Evolutionary conservation across 2,888 invertebrate genomes (phyloP).

Genomic region (Trissolcus japonicus): DNA sequence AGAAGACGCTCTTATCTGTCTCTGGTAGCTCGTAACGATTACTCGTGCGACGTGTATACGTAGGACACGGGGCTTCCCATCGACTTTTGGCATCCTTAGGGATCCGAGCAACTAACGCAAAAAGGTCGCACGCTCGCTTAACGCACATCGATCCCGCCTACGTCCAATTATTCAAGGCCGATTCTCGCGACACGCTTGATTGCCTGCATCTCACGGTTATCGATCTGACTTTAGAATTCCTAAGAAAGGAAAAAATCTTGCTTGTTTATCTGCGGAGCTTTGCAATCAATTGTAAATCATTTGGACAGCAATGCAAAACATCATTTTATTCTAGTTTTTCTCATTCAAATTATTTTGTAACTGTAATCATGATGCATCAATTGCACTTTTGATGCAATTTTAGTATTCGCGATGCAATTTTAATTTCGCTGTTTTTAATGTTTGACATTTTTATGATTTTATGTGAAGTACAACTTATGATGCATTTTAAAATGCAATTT

Average conservation of each 20-base stretch:
- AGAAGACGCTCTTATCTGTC: slow-evolving; percentile 67
- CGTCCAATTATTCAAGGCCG: slow-evolving; percentile 61
- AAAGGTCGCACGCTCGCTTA: slow-evolving; percentile 61
- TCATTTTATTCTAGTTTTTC: too few relatives aligned
- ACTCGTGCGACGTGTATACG: slow-evolving; percentile 65
- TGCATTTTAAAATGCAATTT: too few relatives aligned
- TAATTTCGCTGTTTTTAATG: too few relatives aligned
- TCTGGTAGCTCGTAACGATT: slow-evolving; percentile 69
- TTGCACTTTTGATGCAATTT: too few relatives aligned
- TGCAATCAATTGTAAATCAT: not conserved
- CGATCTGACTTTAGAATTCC: slow-evolving; percentile 23
- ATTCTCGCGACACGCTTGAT: slow-evolving; percentile 54
- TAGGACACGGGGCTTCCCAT: slow-evolving; percentile 51
- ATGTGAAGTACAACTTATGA: too few relatives aligned
- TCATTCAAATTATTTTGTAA: too few relatives aligned
- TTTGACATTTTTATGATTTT: too few relatives aligned
- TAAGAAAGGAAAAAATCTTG: slow-evolving; percentile 10
- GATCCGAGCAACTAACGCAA: slow-evolving; percentile 53
- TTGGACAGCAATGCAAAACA: too few relatives aligned
- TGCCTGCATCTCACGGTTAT: slow-evolving; percentile 41
- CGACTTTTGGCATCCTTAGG: slow-evolving; percentile 52
- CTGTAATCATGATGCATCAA: too few relatives aligned
- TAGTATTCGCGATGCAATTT: too few relatives aligned
- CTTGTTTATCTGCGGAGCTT: slow-evolving; percentile 14
- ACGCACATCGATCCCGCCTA: slow-evolving; percentile 59